Evolutionary conservation across 53 echinoderm and acorn worm species (phyloP).

Genomic region (Henricia sp.): DNA sequence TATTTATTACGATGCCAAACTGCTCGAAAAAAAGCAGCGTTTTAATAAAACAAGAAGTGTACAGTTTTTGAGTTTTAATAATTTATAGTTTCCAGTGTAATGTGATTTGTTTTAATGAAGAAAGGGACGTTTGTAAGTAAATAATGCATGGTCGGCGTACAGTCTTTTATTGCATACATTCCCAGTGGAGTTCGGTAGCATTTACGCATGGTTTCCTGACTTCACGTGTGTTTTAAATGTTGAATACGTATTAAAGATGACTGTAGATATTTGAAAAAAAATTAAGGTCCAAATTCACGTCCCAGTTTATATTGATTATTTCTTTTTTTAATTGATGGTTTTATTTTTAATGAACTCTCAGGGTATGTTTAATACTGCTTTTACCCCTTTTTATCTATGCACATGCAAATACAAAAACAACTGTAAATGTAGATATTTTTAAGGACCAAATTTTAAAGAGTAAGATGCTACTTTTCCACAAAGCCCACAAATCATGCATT

Average conservation of each 20-base stretch:
- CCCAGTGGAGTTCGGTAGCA: conserved; percentile 24
- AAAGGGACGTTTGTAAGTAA: conserved; percentile 27
- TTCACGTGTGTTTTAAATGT: not conserved
- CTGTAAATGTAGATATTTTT: conserved; percentile 11
- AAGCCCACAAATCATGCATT: no score
- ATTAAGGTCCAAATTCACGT: not conserved
- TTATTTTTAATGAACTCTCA: conserved; percentile 44
- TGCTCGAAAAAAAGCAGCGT: conserved; percentile 32
- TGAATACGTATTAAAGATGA: not conserved
- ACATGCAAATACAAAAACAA: conserved; percentile 20
- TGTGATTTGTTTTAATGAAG: conserved; percentile 41
- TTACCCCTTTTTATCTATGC: conserved; percentile 41
- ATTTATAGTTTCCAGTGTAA: conserved; percentile 48
- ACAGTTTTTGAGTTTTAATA: conserved; percentile 43
- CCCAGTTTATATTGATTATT: not conserved
- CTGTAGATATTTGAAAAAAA: not conserved
- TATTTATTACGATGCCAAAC: conserved; percentile 56
- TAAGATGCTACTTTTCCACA: conserved; percentile 2
- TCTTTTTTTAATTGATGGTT: conserved; percentile 1
- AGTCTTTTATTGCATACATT: conserved; percentile 36
- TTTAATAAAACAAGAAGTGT: conserved; percentile 31
- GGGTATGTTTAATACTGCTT: conserved; percentile 13
- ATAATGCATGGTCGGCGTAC: conserved; percentile 13
- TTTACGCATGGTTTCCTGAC: conserved; percentile 1
- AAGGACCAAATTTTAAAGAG: no score